phyloP scores from a whole-genome alignment of 2,797 vertebrate genomes.

The Protosalanx chinensis region DNA sequence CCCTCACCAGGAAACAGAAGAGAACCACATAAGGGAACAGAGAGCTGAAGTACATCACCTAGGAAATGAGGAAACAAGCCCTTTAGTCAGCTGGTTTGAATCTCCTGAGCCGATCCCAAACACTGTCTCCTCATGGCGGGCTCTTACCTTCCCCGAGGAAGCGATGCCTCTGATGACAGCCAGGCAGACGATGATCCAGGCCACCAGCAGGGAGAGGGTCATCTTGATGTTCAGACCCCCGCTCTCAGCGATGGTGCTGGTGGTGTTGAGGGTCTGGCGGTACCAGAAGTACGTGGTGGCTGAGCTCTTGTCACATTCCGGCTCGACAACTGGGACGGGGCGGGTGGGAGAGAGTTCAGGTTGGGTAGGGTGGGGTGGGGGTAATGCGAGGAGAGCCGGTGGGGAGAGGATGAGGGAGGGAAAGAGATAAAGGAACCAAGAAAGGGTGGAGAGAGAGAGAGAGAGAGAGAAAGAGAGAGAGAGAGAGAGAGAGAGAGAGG shows the following conservation, averaged over 20 bases:
- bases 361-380: not conserved
- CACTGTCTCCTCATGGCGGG: not conserved
- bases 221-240: constrained; percentile 91
- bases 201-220: constrained; percentile 85
- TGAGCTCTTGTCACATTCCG: constrained; percentile 91
- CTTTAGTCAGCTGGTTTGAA: not conserved
- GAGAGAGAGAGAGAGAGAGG: not conserved
- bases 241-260: constrained; percentile 86
- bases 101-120: not conserved
- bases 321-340: constrained; percentile 78
- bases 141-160: constrained; percentile 89
- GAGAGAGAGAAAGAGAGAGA: not conserved
- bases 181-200: constrained; percentile 90
- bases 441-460: constrained; percentile 4
- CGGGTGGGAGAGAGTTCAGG: not conserved
- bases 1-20: constrained; percentile 89
- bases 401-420: constrained; percentile 4
- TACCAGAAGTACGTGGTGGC: constrained; percentile 98
- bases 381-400: not conserved
- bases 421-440: constrained; percentile 8
- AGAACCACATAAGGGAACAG: constrained; percentile 94
- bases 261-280: constrained; percentile 88
- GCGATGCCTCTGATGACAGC: constrained; percentile 92
- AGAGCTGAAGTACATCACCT: constrained; percentile 99
- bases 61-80: constrained; percentile 13